Conservation (phyloP, 2,888 invertebrate species). For the Nysson spinosus region DNA sequence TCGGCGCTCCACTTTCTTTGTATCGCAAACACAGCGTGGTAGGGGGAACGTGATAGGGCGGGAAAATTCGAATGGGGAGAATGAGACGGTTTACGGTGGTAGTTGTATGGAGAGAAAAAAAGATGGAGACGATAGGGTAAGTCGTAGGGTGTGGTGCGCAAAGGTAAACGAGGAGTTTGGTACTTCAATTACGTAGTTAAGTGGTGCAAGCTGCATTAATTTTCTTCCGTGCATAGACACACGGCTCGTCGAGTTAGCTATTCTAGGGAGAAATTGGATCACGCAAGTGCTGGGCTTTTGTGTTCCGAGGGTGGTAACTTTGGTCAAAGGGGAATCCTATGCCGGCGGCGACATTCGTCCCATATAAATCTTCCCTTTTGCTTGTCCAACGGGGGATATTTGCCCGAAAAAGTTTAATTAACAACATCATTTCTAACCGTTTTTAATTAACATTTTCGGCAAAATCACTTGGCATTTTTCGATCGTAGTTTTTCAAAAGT, state of each 20-base stretch:
- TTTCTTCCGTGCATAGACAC: slow-evolving; percentile 25
- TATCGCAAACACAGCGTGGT: slow-evolving; percentile 15
- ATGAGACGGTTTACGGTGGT: too few relatives aligned
- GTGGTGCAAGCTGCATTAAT: slow-evolving; percentile 39
- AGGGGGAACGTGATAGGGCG: neutral
- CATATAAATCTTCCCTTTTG: slow-evolving; percentile 30
- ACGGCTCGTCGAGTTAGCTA: slow-evolving; percentile 19
- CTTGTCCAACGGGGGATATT: neutral
- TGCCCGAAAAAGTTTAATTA: slow-evolving; percentile 13
- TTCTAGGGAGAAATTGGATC: slow-evolving; percentile 40
- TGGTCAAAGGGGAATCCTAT: slow-evolving; percentile 12
- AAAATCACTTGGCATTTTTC: neutral
- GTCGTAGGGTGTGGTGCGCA: neutral
- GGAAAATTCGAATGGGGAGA: slow-evolving; percentile 1
- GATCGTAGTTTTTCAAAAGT: neutral
- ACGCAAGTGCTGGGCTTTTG: slow-evolving; percentile 32
- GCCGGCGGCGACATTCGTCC: slow-evolving; percentile 24
- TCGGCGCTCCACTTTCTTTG: slow-evolving; percentile 51
- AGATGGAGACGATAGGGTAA: neutral
- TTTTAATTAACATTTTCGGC: neutral
- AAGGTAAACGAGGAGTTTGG: slow-evolving; percentile 25
- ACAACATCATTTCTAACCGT: slow-evolving; percentile 26
- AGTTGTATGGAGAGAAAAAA: neutral
- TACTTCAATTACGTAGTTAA: slow-evolving; percentile 49
- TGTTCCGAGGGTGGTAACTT: slow-evolving; percentile 5